Base-by-base conservation (phyloP, 2,113 vertebrate genomes). In the Daphoenositta chrysoptera region DNA sequence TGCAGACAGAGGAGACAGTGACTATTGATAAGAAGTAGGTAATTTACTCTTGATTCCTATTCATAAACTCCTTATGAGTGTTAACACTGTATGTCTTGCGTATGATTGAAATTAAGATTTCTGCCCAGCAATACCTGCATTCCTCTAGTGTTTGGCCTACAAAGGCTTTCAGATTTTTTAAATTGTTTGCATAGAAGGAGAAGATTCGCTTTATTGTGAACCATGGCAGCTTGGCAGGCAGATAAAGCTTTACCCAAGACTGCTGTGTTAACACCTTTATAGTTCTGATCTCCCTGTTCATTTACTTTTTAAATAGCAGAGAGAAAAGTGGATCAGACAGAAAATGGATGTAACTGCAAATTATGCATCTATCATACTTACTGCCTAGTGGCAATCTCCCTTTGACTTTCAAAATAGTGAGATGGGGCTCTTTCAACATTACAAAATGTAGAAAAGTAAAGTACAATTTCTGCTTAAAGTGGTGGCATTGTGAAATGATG, bases 21-120 rank as follows among this genome's bases (percentile, higher is more conserved):
- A 73, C 83, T 42, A 22, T 83, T 97, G 96, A 97, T 97, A 98
- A 97, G 89, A 76, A 77, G 66, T 47, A 94, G 78, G 90, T 93
- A 97, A 97, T 97, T 97, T 98, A 96, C 94, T 97, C 91, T 83
- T 68, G 88, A 94, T 63, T 93, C 90, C 65, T 93, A 82, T 79
- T 97, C 90, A 94, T 87, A 97, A 89, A 93, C 24, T 31, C 56
- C 44, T 83, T 86, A 47, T 70, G 80, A 97, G 89, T 95, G 83
- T 94, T 89, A 96, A 93, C 90, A 95, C 56, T 63, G 11, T 51
- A 88, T 30, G 56, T 63, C 77, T 93, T 80, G 53, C 45, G 60
- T 73, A 78, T 2, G 7, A 88, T 47, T 92, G 78, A 85, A 92
- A 94, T 96, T 90, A 91, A 88, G 79, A 83, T 94, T 94, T 86